Conservation (phyloP, 2,888 invertebrate genomes). For the Eurois occulta region DNA sequence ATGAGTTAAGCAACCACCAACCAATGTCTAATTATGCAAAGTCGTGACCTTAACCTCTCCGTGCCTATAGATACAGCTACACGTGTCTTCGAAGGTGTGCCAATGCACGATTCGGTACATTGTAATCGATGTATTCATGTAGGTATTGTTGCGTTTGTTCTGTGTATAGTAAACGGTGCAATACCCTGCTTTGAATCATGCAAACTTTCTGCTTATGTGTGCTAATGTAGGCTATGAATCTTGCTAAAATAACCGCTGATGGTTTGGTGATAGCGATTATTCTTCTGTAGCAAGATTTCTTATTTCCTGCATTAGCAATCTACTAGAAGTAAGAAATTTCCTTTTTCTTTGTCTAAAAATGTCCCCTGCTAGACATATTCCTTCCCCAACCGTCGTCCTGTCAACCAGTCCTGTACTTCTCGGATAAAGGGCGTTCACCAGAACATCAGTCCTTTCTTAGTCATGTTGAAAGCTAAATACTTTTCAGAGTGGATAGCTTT, state of each 20-base stretch:
- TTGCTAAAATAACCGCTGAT: background rate
- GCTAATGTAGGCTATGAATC: background rate
- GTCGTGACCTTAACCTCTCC: constrained; percentile 50
- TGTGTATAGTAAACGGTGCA: background rate
- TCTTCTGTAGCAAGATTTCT: background rate
- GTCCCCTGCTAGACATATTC: too few relatives aligned
- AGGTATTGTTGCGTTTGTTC: constrained; percentile 29
- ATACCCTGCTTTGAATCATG: constrained; percentile 8
- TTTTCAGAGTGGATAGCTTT: background rate
- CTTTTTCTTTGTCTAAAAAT: background rate
- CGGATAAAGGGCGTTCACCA: background rate
- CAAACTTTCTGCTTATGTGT: background rate
- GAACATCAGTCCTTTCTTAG: background rate
- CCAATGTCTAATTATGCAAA: constrained; percentile 20
- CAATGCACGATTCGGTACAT: constrained; percentile 22
- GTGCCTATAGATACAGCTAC: constrained; percentile 1
- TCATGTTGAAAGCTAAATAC: background rate
- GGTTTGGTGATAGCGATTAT: background rate
- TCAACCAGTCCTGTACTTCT: background rate
- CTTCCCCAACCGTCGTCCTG: background rate
- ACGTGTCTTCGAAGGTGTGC: constrained; percentile 35
- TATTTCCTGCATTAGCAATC: background rate
- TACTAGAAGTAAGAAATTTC: background rate
- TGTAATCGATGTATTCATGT: constrained; percentile 19
- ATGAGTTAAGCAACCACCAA: constrained; percentile 17